Evolutionary conservation across 1,140 invertebrate species (phyloP).

Genomic region (Drepana arcuata): DNA sequence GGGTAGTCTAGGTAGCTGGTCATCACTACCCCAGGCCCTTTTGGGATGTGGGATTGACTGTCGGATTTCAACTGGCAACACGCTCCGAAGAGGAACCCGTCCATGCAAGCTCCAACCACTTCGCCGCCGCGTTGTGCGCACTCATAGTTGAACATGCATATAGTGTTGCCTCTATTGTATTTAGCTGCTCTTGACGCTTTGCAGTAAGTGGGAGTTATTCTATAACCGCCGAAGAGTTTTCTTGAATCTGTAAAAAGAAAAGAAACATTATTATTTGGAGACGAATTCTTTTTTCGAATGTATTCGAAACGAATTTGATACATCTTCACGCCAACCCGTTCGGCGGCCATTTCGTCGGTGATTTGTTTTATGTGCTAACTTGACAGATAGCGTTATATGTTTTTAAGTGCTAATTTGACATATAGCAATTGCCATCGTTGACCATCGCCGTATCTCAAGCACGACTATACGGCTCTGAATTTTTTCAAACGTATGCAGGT

Average conservation of each 20-base stretch:
- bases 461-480: too few relatives aligned
- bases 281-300: too few relatives aligned
- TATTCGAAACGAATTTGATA: too few relatives aligned
- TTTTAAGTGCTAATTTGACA: too few relatives aligned
- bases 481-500: too few relatives aligned
- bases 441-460: too few relatives aligned
- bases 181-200: slow-evolving; percentile 72
- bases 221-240: slow-evolving; percentile 88
- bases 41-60: slow-evolving; percentile 58
- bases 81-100: slow-evolving; percentile 92
- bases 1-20: slow-evolving; percentile 60
- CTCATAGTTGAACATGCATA: slow-evolving; percentile 96
- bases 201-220: slow-evolving; percentile 85
- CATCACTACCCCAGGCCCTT: slow-evolving; percentile 61
- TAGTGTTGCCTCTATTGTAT: slow-evolving; percentile 78
- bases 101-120: slow-evolving; percentile 91
- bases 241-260: slow-evolving; percentile 75
- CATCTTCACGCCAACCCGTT: too few relatives aligned
- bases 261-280: slow-evolving; percentile 2
- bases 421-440: too few relatives aligned
- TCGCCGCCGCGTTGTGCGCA: slow-evolving; percentile 85
- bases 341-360: too few relatives aligned
- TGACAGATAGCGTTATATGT: too few relatives aligned
- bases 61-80: slow-evolving; percentile 81
- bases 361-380: too few relatives aligned